Base-by-base conservation (phyloP, 1,140 invertebrate genomes). In the Macrotrachela quadricornifera region DNA sequence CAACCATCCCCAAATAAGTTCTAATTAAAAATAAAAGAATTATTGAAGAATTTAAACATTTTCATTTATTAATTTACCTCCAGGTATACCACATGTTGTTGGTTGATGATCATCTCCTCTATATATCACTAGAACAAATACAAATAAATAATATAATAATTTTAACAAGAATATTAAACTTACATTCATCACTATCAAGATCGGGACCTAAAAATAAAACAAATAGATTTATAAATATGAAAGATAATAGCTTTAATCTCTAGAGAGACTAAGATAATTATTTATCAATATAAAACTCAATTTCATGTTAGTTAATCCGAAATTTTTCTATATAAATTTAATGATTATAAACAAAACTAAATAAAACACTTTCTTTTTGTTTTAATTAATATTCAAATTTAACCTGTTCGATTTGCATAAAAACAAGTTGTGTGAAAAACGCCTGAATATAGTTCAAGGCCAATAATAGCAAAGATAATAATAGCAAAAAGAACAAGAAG, bases 391-490 rank as follows among this genome's bases (percentile, higher is more conserved):
- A 16, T 13, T 36, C 46, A 37, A 53, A 16, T 68, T 58, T 57
- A 51, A 56, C 49, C 41, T 59, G 43, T 49, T 30, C 21, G 21
- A 15, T 21, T 49, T 9, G 47, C 54, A 54, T 56, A 59, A 78
- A 90, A 96, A 76, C 94, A 99, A 66, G 92, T 95, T 74, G 84
- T 84, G 77, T 99, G 94, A 72, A 99, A 79, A 65, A 83, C 85
- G 71, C 94, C 94, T 66, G 83, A 90, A 77, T 97, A 99, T 78
- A 99, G 96, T 78, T 99, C 94, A 73, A 99, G 80, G 66, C 94
- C 94, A 70, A 99, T 96, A 71, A 99, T 99, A 75, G 94, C 94
- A 75, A 99, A 99, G 76, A 99, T 97, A 73, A 97, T 85, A 75
- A 99, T 99, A 70, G 91, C 92, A 75, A 99, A 99, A 69, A 99